These are phyloP conservation scores for Leucoraja ocellata DNA, from an alignment of 2,797 vertebrate genomes.

Conservation along the genomic window DNA sequence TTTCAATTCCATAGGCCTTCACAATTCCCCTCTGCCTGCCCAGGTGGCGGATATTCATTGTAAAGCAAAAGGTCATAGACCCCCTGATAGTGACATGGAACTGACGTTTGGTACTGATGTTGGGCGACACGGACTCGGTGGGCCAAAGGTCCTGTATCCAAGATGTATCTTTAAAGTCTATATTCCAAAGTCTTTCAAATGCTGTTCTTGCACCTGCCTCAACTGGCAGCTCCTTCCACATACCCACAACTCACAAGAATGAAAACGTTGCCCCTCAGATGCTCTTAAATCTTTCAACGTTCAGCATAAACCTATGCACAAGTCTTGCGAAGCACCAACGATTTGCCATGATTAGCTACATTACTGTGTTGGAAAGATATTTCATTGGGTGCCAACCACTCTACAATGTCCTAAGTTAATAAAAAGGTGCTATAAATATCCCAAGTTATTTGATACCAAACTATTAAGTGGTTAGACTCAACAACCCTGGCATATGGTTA, in stretches of 20 bases:
- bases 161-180: too few relatives aligned
- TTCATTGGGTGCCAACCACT: neutral
- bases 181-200: too few relatives aligned
- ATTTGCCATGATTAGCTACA: neutral
- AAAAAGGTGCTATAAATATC: neutral
- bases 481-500: neutral
- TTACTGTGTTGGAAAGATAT: neutral
- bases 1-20: neutral
- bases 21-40: neutral
- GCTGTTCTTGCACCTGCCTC: too few relatives aligned
- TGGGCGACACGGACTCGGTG: too few relatives aligned
- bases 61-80: neutral
- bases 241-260: too few relatives aligned
- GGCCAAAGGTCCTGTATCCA: too few relatives aligned
- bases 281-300: too few relatives aligned
- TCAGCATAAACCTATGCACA: too few relatives aligned
- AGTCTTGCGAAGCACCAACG: neutral
- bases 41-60: neutral
- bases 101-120: too few relatives aligned
- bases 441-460: neutral
- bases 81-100: too few relatives aligned
- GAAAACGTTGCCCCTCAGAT: too few relatives aligned
- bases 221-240: too few relatives aligned
- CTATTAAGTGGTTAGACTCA: neutral
- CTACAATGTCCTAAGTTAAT: neutral